Evolutionary conservation across 2,888 invertebrate genomes (phyloP).

Genomic region (Tuberolachnus salignus): DNA sequence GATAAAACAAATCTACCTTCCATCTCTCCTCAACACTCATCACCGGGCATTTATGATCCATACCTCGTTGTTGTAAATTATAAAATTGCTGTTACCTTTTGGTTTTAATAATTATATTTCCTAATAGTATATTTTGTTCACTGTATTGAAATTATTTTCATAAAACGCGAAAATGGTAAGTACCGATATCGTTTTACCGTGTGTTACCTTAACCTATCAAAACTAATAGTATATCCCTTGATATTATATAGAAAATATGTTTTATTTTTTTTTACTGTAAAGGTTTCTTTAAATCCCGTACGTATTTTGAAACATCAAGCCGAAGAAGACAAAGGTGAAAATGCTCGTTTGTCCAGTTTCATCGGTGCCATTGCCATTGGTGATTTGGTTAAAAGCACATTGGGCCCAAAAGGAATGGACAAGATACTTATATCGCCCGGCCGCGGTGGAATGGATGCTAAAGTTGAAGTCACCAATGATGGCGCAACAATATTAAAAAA

Average conservation of each 20-base stretch:
- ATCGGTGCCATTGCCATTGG: slow-evolving; percentile 99
- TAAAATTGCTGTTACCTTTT: neutral
- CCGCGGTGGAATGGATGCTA: slow-evolving; percentile 64
- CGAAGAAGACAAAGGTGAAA: slow-evolving; percentile 97
- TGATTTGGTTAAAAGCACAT: slow-evolving; percentile 95
- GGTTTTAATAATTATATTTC: neutral
- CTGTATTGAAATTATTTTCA: neutral
- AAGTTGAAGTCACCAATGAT: slow-evolving; percentile 97
- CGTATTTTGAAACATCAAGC: slow-evolving; percentile 94
- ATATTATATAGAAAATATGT: neutral
- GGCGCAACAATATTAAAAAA: slow-evolving; percentile 97
- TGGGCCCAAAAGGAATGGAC: slow-evolving; percentile 99
- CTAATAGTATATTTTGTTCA: neutral
- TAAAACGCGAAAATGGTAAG: slow-evolving; percentile 39
- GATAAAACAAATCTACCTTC: slow-evolving; percentile 17
- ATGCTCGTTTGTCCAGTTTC: slow-evolving; percentile 95
- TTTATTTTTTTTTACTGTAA: neutral
- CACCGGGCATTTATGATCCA: neutral
- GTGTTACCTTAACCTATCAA: slow-evolving; percentile 32
- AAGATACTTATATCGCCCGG: slow-evolving; percentile 84
- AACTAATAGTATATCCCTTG: neutral
- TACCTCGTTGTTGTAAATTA: slow-evolving; percentile 28
- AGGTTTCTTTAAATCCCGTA: slow-evolving; percentile 91
- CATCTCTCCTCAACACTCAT: neutral
- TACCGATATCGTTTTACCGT: neutral